phyloP scores from a whole-genome alignment of 1,140 invertebrate genomes.

The Epicauta chinensis region DNA sequence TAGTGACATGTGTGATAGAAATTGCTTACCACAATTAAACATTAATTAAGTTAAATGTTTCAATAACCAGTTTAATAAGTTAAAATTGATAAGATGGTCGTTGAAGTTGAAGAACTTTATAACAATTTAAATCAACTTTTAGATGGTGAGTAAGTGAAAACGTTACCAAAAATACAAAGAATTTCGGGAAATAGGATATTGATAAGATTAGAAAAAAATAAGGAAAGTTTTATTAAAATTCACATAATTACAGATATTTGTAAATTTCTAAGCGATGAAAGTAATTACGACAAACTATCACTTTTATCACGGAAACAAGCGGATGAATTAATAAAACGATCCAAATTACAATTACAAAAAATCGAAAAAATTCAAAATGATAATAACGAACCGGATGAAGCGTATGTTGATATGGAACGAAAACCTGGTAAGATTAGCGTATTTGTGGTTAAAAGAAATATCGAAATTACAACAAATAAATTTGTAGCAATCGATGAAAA shows the following conservation, averaged over 20 bases:
- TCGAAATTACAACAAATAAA: neutral
- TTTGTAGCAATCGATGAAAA: constrained; percentile 4
- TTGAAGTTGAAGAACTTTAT: constrained; percentile 7
- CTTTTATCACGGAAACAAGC: constrained; percentile 16
- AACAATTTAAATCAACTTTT: constrained; percentile 14
- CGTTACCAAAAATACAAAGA: neutral
- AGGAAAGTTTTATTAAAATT: neutral
- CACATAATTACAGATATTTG: constrained; percentile 24
- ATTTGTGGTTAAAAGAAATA: constrained; percentile 4
- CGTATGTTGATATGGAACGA: constrained; percentile 19
- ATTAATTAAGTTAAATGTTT: constrained; percentile 8
- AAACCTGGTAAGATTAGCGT: neutral
- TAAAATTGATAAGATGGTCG: constrained; percentile 1
- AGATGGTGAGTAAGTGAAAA: constrained; percentile 8
- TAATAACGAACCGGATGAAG: constrained; percentile 5
- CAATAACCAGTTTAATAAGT: neutral
- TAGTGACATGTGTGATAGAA: neutral
- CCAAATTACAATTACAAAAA: constrained; percentile 23
- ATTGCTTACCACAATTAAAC: neutral
- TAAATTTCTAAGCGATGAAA: constrained; percentile 18
- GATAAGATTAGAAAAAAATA: neutral
- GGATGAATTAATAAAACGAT: constrained; percentile 21
- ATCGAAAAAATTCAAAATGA: constrained; percentile 13
- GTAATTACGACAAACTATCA: constrained; percentile 19
- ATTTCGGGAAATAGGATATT: neutral